Conservation (phyloP, 2,888 invertebrate genomes). For the Seira musarum region DNA sequence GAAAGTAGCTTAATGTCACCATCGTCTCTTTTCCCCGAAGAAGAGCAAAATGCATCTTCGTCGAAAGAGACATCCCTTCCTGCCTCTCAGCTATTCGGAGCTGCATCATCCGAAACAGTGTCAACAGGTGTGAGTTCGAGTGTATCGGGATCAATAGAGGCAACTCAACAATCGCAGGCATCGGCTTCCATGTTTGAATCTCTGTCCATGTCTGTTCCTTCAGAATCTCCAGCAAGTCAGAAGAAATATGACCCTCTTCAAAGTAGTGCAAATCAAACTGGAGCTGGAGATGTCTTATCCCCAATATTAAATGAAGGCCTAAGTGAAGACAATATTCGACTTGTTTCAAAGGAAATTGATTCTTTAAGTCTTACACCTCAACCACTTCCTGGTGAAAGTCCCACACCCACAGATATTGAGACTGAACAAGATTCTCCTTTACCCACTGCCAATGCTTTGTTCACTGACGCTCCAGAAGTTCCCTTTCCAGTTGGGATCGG, state of each 20-base stretch:
- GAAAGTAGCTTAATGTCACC: slow-evolving; percentile 43
- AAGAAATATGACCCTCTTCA: too few species aligned
- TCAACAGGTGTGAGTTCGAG: not conserved
- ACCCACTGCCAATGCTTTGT: slow-evolving; percentile 55
- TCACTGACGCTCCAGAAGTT: slow-evolving; percentile 59
- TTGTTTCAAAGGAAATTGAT: slow-evolving; percentile 23
- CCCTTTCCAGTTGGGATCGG: slow-evolving; percentile 55
- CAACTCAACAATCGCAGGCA: not conserved
- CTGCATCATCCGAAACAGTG: not conserved
- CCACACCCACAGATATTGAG: not conserved
- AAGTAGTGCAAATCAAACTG: too few species aligned
- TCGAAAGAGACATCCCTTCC: not conserved
- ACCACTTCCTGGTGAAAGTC: not conserved
- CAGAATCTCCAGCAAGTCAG: too few species aligned
- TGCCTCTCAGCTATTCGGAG: too few species aligned
- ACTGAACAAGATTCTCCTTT: slow-evolving; percentile 32
- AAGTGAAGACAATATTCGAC: slow-evolving; percentile 4
- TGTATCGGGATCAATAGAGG: not conserved
- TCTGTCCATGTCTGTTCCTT: slow-evolving; percentile 21
- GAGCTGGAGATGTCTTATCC: too few species aligned
- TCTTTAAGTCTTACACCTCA: not conserved
- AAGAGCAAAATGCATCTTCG: not conserved
- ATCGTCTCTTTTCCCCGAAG: slow-evolving; percentile 28
- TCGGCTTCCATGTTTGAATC: slow-evolving; percentile 23
- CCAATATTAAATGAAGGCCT: too few species aligned